Percentiles rank a stretch among this genome's conserved stretches.
phyloP scores from a whole-genome alignment of 2,888 invertebrate genomes.

The Protonemura montana region DNA sequence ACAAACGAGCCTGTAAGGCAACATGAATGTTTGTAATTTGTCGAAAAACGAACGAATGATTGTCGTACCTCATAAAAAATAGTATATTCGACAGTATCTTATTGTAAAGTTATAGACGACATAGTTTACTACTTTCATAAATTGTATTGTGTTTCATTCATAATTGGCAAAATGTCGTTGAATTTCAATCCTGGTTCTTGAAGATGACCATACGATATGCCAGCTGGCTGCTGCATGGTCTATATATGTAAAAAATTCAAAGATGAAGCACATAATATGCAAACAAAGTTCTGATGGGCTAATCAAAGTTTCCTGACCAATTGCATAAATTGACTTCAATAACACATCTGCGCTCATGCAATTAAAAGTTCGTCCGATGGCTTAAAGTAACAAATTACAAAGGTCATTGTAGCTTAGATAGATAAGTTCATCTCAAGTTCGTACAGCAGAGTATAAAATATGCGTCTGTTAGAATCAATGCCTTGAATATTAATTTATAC shows the following conservation, averaged over 20 bases:
- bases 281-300: not conserved
- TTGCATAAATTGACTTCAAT: slow-evolving; percentile 7
- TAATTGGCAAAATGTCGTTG: not conserved
- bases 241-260: not conserved
- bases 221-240: not conserved
- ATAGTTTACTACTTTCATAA: not conserved
- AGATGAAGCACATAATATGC: not conserved
- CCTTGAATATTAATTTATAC: not conserved
- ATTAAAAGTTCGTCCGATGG: not conserved
- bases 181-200: not conserved
- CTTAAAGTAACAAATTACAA: not conserved
- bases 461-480: not conserved
- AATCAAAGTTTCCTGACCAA: not conserved
- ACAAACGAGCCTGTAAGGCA: not conserved
- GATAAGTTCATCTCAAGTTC: not conserved
- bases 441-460: not conserved
- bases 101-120: not conserved
- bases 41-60: too few species aligned
- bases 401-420: not conserved
- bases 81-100: too few species aligned
- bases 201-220: not conserved
- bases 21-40: too few species aligned
- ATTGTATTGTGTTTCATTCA: not conserved
- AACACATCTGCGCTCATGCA: slow-evolving; percentile 7
- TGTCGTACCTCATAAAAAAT: too few species aligned